Percentiles rank a stretch among this genome's conserved stretches.
Evolutionary conservation across 2,797 vertebrate genomes (phyloP).

Genomic region (Triplophysa yarkandensis): DNA sequence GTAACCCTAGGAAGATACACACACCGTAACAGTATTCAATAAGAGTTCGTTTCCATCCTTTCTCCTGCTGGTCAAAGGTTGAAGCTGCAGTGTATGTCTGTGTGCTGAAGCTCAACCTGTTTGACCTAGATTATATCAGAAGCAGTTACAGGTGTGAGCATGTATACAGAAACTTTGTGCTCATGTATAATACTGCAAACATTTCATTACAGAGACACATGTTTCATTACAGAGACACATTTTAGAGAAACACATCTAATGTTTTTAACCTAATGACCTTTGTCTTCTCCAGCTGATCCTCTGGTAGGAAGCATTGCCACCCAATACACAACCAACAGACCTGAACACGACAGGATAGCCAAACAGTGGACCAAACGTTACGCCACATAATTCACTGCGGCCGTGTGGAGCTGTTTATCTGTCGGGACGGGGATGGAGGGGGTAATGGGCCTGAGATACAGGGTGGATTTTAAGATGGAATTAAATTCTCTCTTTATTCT

Average conservation of each 20-base stretch:
- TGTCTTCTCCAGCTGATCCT: conserved; percentile 79
- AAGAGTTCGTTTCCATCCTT: too few species aligned
- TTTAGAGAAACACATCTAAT: neutral
- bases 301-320: conserved; percentile 90
- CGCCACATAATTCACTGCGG: conserved; percentile 78
- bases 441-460: conserved; percentile 71
- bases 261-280: neutral
- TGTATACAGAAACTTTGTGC: conserved; percentile 57
- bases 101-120: conserved; percentile 47
- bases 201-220: neutral
- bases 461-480: conserved; percentile 88
- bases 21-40: too few species aligned
- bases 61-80: conserved; percentile 48
- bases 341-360: conserved; percentile 94
- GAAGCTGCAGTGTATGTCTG: conserved; percentile 44
- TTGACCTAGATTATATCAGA: conserved; percentile 55
- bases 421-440: conserved; percentile 57
- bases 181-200: conserved; percentile 63
- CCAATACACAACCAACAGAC: conserved; percentile 88
- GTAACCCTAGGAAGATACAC: too few species aligned
- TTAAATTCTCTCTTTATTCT: conserved; percentile 70
- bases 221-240: too few species aligned
- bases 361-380: conserved; percentile 98
- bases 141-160: conserved; percentile 65
- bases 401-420: conserved; percentile 11